Base-by-base conservation (phyloP, 2,113 vertebrate genomes). In the Acrocephalus kingi region DNA sequence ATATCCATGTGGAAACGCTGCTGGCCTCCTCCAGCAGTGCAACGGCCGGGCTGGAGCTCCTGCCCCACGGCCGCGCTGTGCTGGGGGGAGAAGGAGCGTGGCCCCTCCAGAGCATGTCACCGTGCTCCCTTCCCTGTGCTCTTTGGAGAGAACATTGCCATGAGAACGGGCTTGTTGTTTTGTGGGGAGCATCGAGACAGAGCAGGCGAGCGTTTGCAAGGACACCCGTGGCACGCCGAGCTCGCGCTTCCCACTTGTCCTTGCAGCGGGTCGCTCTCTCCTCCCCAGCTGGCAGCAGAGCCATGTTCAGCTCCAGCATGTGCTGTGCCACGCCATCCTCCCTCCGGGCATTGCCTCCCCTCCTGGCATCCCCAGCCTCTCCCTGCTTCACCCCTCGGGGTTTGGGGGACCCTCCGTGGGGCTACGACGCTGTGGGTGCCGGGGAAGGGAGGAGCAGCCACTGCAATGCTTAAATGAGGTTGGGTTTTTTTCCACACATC, bases 251-350 rank as follows among this genome's bases (percentile, higher is more conserved):
- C 95, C 94, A 49, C 96, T 95, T 69, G 93, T 97, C 95, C 95
- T 97, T 96, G 93, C 93, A 58, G 93, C 75, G 41, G 95, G 92
- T 96, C 49, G 84, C 90, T 93, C 78, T 91, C 73, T 97, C 94
- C 95, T 94, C 91, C 92, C 96, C 96, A 54, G 90, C 95, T 95
- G 94, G 84, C 75, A 69, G 75, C 89, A 20, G 45, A 89, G 58
- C 84, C 56, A 4, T 15, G n/a, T 27, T 93, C 49, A 9, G 67
- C 87, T 93, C 93, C 39, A 27, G 68, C 17, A 22, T 64, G 81
- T 68, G 85, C 90, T 15, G 43, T 35, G 64, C 91, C 54, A 10
- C 6, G 2, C 79, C 66, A 5, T 37, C 75, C 86, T 62, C 79
- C 77, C 45, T 27, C 45, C 0, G 7, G 27, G n/a, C 71, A 21